phyloP scores from a whole-genome alignment of 2,797 vertebrate genomes.

The Parauchenoglanis punctatus region DNA sequence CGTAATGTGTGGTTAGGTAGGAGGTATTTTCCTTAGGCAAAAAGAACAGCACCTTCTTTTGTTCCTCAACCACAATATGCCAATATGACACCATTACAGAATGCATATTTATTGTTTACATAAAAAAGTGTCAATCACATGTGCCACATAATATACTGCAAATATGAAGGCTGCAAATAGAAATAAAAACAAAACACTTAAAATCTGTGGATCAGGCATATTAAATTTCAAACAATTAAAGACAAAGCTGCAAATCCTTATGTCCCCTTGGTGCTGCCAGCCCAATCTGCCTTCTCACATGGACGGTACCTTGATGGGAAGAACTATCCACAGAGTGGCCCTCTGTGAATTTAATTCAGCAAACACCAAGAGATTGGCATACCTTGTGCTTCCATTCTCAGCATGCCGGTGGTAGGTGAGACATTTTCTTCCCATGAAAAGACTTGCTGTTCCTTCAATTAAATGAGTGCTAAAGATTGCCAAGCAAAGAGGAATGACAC shows the following conservation, averaged over 20 bases:
- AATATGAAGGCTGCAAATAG: conserved; percentile 38
- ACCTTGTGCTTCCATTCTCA: conserved; percentile 66
- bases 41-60: conserved; percentile 16
- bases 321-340: conserved; percentile 66
- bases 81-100: conserved; percentile 4
- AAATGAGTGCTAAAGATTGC: conserved; percentile 70
- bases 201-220: conserved; percentile 60
- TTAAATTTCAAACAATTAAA: conserved; percentile 71
- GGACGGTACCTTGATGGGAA: conserved; percentile 70
- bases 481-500: conserved; percentile 55
- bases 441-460: conserved; percentile 71
- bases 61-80: conserved; percentile 12
- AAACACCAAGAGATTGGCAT: conserved; percentile 66
- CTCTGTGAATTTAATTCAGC: conserved; percentile 72
- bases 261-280: conserved; percentile 65
- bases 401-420: conserved; percentile 67
- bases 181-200: conserved; percentile 17
- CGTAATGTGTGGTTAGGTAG: conserved; percentile 62
- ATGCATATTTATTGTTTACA: conserved; percentile 32
- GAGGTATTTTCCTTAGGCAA: conserved; percentile 54
- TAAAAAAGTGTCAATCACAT: conserved; percentile 37
- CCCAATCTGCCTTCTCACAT: conserved; percentile 70
- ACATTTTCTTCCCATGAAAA: conserved; percentile 66
- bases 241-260: conserved; percentile 62
- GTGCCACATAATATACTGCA: conserved; percentile 18